Evolutionary conservation across 2,888 invertebrate species (phyloP).

Genomic region (Chaitophorus viminalis): DNA sequence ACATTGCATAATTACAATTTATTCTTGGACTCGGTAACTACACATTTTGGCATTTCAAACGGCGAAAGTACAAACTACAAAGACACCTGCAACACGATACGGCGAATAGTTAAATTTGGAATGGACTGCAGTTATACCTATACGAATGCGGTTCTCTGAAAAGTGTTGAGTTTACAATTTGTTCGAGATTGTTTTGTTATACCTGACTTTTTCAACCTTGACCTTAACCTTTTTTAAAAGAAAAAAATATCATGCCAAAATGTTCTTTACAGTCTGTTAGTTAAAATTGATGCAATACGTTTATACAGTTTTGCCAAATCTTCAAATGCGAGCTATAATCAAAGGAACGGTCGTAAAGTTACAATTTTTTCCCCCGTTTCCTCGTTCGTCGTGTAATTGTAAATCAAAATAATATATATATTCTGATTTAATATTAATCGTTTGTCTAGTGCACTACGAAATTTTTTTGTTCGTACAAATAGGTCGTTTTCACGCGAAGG

Average conservation of each 20-base stretch:
- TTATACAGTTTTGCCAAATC: conserved; percentile 12
- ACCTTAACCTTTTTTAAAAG: conserved; percentile 31
- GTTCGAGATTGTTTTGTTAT: conserved; percentile 7
- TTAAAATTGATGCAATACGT: not conserved
- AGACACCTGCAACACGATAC: conserved; percentile 2
- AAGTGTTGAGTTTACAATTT: not conserved
- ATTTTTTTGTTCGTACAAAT: too few species aligned
- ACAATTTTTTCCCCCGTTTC: not conserved
- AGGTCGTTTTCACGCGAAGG: too few species aligned
- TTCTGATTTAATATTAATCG: not conserved
- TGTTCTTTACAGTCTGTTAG: not conserved
- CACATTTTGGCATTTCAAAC: conserved; percentile 23
- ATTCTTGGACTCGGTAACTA: not conserved
- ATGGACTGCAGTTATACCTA: not conserved
- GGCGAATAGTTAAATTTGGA: conserved; percentile 19
- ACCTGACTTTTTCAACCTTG: conserved; percentile 23
- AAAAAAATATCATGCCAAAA: conserved; percentile 5
- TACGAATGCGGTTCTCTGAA: not conserved
- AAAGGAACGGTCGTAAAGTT: not conserved
- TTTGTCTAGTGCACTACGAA: too few species aligned
- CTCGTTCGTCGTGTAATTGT: not conserved
- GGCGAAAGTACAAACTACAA: not conserved
- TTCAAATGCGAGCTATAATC: not conserved
- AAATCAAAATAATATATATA: not conserved
- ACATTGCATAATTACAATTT: not conserved